Base-by-base conservation (phyloP, 2,888 invertebrate species). In the Acrobasis suavella region DNA sequence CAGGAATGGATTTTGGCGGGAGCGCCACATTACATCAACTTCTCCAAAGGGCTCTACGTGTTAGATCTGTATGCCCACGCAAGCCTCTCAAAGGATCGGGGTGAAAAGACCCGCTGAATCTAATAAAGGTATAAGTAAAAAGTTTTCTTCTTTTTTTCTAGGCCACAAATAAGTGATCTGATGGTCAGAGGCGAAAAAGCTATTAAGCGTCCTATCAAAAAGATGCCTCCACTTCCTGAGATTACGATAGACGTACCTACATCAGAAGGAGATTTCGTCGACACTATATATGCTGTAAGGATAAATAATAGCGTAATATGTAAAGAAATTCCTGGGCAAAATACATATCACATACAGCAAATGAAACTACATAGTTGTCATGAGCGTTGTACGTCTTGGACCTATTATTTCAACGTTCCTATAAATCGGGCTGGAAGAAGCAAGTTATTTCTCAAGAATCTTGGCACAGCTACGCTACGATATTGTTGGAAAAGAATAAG, bases 401-500 rank as follows among this genome's bases (percentile, higher is more conserved):
- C 81, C 1, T 92, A 91, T 69, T 91, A 92, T 65, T 90, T 91
- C 60, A 90, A 90, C 64, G 80, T 82, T 6, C 83, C 86, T 0
- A 64, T 77, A 12, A 82, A 79, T 60, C 79, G 77, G 72, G 80
- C 81, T 3, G 86, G 87, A 0, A 80, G 89, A 69, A 78, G 81
- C 66, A 85, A 83, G 68, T 70, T 94, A 7, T 78, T 70, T 65
- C 69, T 94, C 0, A 82, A 93, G 71, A 94, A 94, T 69, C 81
- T 90, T 9, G 93, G 94, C n/a, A 92, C 91, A 12, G 85, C 87
- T 0, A 75, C 88, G 7, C 71, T 94, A 10, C 78, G 85, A 63
- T 93, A 93, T 72, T 88, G 89, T 62, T 94, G 94, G 94, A 88
- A 87, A 65, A 86, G 80, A 74, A 71, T 90, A 14, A 85, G 79